Percentiles rank a stretch among this genome's conserved stretches.
These are phyloP conservation scores for Oreocharis arfaki DNA, from an alignment of 2,113 vertebrate genomes.

Conservation along the genomic window DNA sequence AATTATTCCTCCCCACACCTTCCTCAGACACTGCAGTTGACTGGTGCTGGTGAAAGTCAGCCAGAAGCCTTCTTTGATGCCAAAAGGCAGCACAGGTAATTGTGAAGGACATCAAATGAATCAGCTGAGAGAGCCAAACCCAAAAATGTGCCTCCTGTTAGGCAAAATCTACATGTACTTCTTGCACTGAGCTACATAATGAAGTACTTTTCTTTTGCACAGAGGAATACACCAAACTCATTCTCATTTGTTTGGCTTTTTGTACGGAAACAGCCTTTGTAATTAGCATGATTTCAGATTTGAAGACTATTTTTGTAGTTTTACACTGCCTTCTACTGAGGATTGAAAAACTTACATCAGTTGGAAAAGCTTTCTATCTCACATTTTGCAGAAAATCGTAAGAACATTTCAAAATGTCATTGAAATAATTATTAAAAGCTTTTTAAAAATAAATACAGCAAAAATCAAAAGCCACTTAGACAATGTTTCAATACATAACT, in stretches of 20 bases:
- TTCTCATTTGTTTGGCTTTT: background rate
- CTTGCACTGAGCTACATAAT: background rate
- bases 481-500: background rate
- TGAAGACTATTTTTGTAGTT: background rate
- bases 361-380: background rate
- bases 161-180: background rate
- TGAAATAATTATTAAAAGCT: background rate
- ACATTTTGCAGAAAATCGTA: background rate
- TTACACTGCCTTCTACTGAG: conserved; percentile 35
- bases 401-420: background rate
- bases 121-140: background rate
- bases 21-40: background rate
- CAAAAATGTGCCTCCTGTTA: background rate
- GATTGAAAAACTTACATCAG: background rate
- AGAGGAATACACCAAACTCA: background rate
- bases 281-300: background rate
- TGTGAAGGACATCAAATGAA: background rate
- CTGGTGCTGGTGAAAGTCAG: background rate
- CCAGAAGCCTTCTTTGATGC: background rate
- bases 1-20: background rate
- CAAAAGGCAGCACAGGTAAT: background rate
- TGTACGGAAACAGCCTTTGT: background rate
- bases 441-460: background rate
- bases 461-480: background rate
- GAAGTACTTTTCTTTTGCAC: background rate